Evolutionary conservation across 1,140 invertebrate genomes (phyloP), one percentile per base, ranked within the genome.

Genomic region (Bilobella aurantiaca): DNA sequence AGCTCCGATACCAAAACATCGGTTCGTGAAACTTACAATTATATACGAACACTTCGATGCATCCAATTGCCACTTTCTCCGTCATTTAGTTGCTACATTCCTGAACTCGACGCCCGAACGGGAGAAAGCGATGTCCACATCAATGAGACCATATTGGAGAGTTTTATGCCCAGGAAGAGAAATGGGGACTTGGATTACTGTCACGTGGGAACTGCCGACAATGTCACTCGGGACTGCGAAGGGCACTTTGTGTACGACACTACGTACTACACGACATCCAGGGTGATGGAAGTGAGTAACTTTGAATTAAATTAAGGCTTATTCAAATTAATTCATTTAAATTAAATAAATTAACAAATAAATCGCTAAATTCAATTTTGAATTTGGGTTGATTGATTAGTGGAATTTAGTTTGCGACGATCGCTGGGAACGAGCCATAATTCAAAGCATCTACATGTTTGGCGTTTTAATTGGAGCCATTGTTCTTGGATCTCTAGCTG

Each of bases 381-480:
- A 59, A 28, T 28, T 12, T 16, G 59, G 29, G 12, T 59, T 12
- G 12, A 14, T 62, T 62, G 5, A 27, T 75, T 76, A 85, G 79
- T 95, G 90, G 88, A 79, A 90, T 73, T 83, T 94, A 34, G 89
- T 95, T 0, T 96, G 93, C 75, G 83, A 87, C 59, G 77, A 80
- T 62, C 79, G 88, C 64, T 93, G 88, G 88, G 85, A 87, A 81
- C 84, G 87, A 1, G 86, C 90, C 0, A 75, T 89, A 16, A 85
- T 88, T 0, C 90, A 93, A 74, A 0, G 90, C 1, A 75, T 82
- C 5, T 94, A 91, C 75, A 94, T 96, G 90, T 80, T 91, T 64
- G 93, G 93, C n/a, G 88, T 91, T 12, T 89, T 94, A 58, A 81
- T 86, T 3, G 91, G 92, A 2, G 89, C 90, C 3, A 83, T 95